Base-by-base conservation (phyloP, 2,797 vertebrate genomes). In the Pseudomugil tenellus region DNA sequence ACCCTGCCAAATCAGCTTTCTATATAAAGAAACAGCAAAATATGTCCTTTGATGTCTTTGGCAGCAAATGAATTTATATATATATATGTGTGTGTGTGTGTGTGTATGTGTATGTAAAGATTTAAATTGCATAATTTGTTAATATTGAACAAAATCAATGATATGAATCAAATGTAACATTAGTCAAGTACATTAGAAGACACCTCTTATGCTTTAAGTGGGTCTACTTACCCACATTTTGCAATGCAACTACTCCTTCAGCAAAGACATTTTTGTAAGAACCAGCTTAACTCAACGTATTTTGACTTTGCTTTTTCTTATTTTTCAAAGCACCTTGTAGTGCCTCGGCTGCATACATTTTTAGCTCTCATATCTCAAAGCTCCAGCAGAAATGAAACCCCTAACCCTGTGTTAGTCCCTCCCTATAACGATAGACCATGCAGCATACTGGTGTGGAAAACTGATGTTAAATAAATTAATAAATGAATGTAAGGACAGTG, bases 311-410 rank as follows among this genome's bases (percentile, higher is more conserved):
- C n/a, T 21, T 77, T 70, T 49, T 57, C 32, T 51, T 62, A 64
- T 74, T 49, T 70, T 72, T 39, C 48, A 53, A 74, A 80, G 46
- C 53, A 74, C 62, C 70, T 79, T 83, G 72, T 29, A 58, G 65
- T 57, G 64, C 52, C 57, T 46, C 63, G 52, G 67, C 57, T 39
- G 29, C 53, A 23, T 51, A 59, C 70, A 73, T 69, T 84, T 83
- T 79, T 68, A 74, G 67, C 35, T 41, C 62, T 70, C 57, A 60
- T 80, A 81, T 86, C 72, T 84, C 69, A 80, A 49, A 67, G 34
- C 57, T 73, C 74, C 72, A 61, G 28, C 64, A 77, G 68, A 74
- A 84, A 52, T 67, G 53, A 74, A 71, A 66, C 70, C 54, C 31
- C 32, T 74, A 65, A 76, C 66, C 76, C 68, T 52, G 9, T 63